Evolutionary conservation across 2,888 invertebrate species (phyloP).

Genomic region (Graphium colonna): DNA sequence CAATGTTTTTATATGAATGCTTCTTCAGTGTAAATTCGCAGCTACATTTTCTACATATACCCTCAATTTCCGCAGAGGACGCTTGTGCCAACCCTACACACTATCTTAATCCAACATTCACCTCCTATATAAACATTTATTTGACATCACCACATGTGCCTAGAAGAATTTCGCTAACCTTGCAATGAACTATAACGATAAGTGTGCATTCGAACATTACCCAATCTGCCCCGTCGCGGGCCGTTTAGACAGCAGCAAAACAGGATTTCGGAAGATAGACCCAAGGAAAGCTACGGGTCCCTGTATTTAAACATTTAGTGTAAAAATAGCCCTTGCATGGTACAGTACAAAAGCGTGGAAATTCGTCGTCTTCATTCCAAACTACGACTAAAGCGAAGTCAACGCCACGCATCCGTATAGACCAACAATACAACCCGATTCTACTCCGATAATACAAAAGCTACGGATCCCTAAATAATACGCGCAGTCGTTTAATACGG

Average conservation of each 20-base stretch:
- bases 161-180: slow-evolving; percentile 48
- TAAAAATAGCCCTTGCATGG: too few species aligned
- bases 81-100: slow-evolving; percentile 38
- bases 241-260: slow-evolving; percentile 6
- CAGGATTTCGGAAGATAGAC: too few species aligned
- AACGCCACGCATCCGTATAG: too few species aligned
- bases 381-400: not conserved
- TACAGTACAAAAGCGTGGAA: slow-evolving; percentile 11
- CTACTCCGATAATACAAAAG: slow-evolving; percentile 13
- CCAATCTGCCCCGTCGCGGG: too few species aligned
- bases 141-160: slow-evolving; percentile 41
- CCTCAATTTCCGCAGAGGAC: too few species aligned
- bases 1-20: too few species aligned
- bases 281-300: too few species aligned
- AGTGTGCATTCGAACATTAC: slow-evolving; percentile 53
- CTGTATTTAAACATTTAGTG: too few species aligned
- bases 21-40: too few species aligned
- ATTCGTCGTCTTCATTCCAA: not conserved
- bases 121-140: slow-evolving; percentile 56
- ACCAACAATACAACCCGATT: not conserved
- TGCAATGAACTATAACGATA: slow-evolving; percentile 49
- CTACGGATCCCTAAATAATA: slow-evolving; percentile 2
- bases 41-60: too few species aligned
- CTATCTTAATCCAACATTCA: slow-evolving; percentile 57
- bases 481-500: not conserved